Evolutionary conservation across 1,140 invertebrate genomes (phyloP), one percentile per base, ranked within the genome.

Genomic region (Condylostylus longicornis): DNA sequence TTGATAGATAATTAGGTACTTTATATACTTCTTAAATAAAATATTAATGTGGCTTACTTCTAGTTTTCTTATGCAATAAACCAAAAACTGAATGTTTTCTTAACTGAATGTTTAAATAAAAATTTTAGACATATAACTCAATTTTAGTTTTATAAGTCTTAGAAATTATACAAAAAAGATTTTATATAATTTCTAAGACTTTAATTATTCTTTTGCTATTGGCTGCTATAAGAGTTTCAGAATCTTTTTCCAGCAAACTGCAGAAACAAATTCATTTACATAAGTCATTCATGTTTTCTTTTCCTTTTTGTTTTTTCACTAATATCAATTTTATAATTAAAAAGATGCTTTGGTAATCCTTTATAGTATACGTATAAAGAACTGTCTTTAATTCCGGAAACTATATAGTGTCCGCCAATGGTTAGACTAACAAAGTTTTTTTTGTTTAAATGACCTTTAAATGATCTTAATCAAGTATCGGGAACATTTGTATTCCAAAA

Each of bases 361-460:
- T 90, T 84, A 54, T 93, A 95, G 63, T 95, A 97, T 34, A 96
- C 70, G 62, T 90, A 95, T 2, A 96, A 64, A 2, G 88, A 77
- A 63, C 95, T 95, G 54, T 95, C 94, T 65, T 97, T 90, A 10
- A 88, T 94, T 31, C 91, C 93, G 67, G 89, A 95, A 3, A 87
- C 87, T 15, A 97, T 75, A 60, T 91, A 95, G 55, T 90, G 82
- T 3, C 88, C 89, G 65, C 95, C 86, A 0, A 88, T 93, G 0
- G 89, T 87, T n/a, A 97, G 61, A 0, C 91, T 91, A 8, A 97
- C 89, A 68, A 96, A 97, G 61, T 95, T 95, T 58, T 95, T 96
- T 59, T 96, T 91, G 62, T 97, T 97, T 2, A 82, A 72, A 64
- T 97, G 90, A 2, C 86, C 87, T n/a, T 79, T 75, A 63, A 94